These are phyloP conservation scores for Dreissena polymorpha DNA, from an alignment of 1,140 invertebrate genomes.

Conservation along the genomic window DNA sequence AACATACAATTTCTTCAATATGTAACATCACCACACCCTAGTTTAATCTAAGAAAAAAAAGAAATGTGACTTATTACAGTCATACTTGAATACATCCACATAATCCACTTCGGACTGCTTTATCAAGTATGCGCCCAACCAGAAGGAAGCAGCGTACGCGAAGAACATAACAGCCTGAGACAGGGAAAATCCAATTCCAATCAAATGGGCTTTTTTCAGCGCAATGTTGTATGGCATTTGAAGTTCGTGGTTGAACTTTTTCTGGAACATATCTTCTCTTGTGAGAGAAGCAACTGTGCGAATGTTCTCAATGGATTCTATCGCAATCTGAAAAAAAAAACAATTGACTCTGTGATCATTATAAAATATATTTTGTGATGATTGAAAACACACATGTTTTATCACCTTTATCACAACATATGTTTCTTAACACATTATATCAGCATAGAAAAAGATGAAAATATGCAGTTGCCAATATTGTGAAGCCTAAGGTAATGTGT, in stretches of 20 bases:
- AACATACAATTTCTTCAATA: no score
- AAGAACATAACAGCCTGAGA: slow-evolving; percentile 88
- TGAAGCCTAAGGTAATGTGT: no score
- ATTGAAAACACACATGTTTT: no score
- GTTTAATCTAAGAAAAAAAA: no score
- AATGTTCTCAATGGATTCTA: slow-evolving; percentile 82
- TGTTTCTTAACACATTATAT: no score
- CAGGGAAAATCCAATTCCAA: slow-evolving; percentile 86
- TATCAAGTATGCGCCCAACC: slow-evolving; percentile 89
- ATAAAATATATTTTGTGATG: no score
- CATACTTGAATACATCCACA: slow-evolving; percentile 89
- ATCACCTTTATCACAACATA: no score
- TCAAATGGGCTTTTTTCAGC: slow-evolving; percentile 83
- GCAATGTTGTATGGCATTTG: slow-evolving; percentile 67
- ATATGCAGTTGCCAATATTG: no score
- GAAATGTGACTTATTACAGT: no score
- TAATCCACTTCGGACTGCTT: slow-evolving; percentile 83
- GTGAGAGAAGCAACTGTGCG: slow-evolving; percentile 81
- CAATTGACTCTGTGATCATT: not conserved
- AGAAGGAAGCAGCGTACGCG: slow-evolving; percentile 89
- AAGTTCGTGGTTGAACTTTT: slow-evolving; percentile 54
- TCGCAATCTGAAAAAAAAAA: slow-evolving; percentile 73
- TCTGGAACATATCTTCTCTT: slow-evolving; percentile 78
- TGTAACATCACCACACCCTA: no score
- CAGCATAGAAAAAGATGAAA: no score